These are phyloP conservation scores for Tipula helvola DNA, from an alignment of 2,888 invertebrate genomes.

Conservation along the genomic window DNA sequence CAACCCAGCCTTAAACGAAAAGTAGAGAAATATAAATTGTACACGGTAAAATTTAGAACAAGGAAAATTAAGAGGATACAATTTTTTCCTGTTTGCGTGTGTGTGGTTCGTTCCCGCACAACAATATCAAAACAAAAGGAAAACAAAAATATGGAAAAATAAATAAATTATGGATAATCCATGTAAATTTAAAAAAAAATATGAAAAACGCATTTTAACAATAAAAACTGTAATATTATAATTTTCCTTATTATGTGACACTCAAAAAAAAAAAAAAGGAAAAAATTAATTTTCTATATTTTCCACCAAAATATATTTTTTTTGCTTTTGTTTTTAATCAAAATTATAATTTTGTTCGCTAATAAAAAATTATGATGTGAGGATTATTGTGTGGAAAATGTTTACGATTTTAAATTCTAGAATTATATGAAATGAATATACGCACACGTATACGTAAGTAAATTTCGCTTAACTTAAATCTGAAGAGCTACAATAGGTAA, in stretches of 20 bases:
- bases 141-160: not conserved
- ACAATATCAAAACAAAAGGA: not conserved
- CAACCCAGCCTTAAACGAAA: not conserved
- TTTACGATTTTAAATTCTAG: not conserved
- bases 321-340: not conserved
- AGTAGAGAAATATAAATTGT: not conserved
- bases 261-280: not conserved
- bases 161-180: conserved; percentile 4
- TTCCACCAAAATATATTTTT: not conserved
- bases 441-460: not conserved
- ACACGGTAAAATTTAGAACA: not conserved
- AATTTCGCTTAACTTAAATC: not conserved
- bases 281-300: not conserved
- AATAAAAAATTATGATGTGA: not conserved
- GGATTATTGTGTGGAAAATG: not conserved
- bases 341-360: not conserved
- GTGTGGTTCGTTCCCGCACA: not conserved
- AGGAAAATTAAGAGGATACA: not conserved
- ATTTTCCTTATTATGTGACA: not conserved
- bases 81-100: not conserved
- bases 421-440: not conserved
- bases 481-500: not conserved
- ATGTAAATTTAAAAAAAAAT: not conserved
- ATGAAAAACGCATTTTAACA: not conserved
- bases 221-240: not conserved